phyloP scores from a whole-genome alignment of 2,888 invertebrate genomes.

The Pandemis corylana region DNA sequence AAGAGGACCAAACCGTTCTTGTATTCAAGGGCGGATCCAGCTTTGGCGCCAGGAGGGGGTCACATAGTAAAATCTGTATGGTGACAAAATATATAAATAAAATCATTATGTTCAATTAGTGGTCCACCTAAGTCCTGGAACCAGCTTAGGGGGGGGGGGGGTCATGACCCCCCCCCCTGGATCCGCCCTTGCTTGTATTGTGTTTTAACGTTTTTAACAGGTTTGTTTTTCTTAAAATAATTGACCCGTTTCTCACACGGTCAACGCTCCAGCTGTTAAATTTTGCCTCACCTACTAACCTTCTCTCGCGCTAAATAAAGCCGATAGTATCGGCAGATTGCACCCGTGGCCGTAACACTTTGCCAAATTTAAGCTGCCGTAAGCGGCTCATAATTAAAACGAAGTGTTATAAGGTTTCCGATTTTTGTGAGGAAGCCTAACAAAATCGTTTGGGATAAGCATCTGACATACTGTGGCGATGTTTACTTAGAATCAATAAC shows the following conservation, averaged over 20 bases:
- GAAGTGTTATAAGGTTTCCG: conserved; percentile 31
- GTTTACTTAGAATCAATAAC: not conserved
- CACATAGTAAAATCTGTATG: too few species aligned
- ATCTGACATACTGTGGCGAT: not conserved
- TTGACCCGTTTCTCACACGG: conserved; percentile 29
- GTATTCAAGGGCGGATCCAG: too few species aligned
- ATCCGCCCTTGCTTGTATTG: not conserved
- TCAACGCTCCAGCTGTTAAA: conserved; percentile 26
- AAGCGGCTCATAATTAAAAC: conserved; percentile 31
- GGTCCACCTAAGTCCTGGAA: too few species aligned
- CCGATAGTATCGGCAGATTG: conserved; percentile 31
- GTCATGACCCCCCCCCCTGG: too few species aligned
- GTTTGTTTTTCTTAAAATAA: conserved; percentile 25
- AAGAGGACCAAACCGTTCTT: not conserved
- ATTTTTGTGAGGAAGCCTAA: conserved; percentile 31
- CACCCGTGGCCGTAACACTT: conserved; percentile 29
- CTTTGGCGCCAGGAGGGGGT: too few species aligned
- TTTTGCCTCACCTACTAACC: conserved; percentile 39
- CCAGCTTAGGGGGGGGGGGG: too few species aligned
- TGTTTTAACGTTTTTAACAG: not conserved
- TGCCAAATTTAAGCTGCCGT: conserved; percentile 36
- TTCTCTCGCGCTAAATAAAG: conserved; percentile 34
- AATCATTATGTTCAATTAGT: too few species aligned
- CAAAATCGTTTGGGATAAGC: conserved; percentile 22
- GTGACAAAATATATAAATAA: too few species aligned